Evolutionary conservation across 2,888 invertebrate species (phyloP), one percentile per base, ranked within the genome.

Genomic region (Ametastegia equiseti): DNA sequence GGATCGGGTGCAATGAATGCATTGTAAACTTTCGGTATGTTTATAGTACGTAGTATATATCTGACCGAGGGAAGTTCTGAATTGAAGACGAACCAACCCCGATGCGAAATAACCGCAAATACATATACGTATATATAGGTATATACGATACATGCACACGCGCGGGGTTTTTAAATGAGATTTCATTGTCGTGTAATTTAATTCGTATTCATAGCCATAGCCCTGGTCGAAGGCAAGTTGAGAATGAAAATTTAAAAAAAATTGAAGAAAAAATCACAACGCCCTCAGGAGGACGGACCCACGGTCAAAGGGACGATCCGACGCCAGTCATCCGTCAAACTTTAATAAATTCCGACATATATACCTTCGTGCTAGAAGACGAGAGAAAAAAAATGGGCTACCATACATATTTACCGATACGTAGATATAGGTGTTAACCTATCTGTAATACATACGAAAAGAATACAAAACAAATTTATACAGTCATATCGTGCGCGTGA

Each of bases 161-260:
- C n/a, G 39, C 23, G 39, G 73, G 80, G 23, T 33, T 36, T 63
- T 27, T 6, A 81, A 81, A 81, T 65, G 81, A 81, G 75, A 69
- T 83, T 83, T 83, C 81, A 85, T 84, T 84, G 84, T 84, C 82
- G 73, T 82, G 81, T 83, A 85, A 85, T 85, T 84, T 85, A 83
- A 81, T 80, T 83, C 82, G 82, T 75, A 84, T 85, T 85, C 82
- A 69, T 54, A 19, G 15, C 57, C 82, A 69, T 54, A 19, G 15
- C 57, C 78, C 47, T 60, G 60, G 75, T 19, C 75, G 60, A 54
- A 54, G 75, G 57, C 60, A 45, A 60, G 78, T 78, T 63, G 27
- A 54, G 39, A 67, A 19, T 67, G 15, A 13, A 60, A 60, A 60
- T 30, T n/a, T n/a, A 57, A 57, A 60, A 30, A 30, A 30, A 11